phyloP scores from a whole-genome alignment of 2,113 vertebrate species.

The Sorex fumeus region DNA sequence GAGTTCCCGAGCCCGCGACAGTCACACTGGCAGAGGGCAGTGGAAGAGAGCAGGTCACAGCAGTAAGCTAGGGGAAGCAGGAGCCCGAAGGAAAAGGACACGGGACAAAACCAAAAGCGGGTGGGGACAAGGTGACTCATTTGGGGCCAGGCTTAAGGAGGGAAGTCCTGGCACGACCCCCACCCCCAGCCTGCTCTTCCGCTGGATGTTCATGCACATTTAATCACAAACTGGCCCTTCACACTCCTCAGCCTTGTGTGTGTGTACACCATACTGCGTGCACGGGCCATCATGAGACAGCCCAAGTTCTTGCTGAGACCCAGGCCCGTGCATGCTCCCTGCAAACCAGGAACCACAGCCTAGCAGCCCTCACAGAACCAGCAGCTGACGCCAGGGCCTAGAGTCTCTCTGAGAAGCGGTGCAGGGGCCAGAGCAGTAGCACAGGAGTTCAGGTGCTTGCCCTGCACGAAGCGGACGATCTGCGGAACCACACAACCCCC shows the following conservation, averaged over 20 bases:
- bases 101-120: constrained; percentile 1
- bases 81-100: not conserved
- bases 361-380: constrained; percentile 22
- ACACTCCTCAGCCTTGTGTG: constrained; percentile 40
- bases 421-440: not conserved
- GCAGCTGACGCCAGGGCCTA: not conserved
- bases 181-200: constrained; percentile 29
- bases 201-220: constrained; percentile 6
- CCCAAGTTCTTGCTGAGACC: constrained; percentile 37
- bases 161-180: not conserved
- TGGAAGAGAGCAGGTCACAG: constrained; percentile 30
- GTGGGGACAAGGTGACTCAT: constrained; percentile 2
- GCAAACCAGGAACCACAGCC: not conserved
- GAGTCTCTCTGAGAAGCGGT: constrained; percentile 51
- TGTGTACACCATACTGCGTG: constrained; percentile 37
- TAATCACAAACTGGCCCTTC: constrained; percentile 55
- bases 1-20: constrained; percentile 14
- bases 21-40: not conserved
- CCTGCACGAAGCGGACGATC: too few relatives aligned
- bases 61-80: not conserved
- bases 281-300: constrained; percentile 1
- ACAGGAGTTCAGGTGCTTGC: not conserved
- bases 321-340: not conserved
- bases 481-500: too few relatives aligned
- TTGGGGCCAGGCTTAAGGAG: constrained; percentile 30